These are phyloP conservation scores for Polyploca ridens DNA, from an alignment of 2,888 invertebrate species.

Conservation along the genomic window DNA sequence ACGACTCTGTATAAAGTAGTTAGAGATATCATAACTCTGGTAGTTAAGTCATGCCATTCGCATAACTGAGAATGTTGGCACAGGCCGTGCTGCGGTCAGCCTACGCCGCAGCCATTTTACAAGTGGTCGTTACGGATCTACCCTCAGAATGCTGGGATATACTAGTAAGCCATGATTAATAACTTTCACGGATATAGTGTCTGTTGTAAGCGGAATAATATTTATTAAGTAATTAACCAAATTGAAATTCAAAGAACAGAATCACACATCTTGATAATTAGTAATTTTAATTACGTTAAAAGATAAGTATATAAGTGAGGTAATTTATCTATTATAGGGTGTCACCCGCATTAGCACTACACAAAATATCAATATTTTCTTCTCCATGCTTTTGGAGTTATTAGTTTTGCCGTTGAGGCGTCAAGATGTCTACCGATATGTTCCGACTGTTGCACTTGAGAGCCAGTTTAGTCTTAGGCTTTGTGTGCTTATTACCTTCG, in stretches of 20 bases:
- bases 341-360: too few relatives aligned
- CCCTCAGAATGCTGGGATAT: conserved; percentile 48
- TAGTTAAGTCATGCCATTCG: conserved; percentile 48
- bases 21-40: conserved; percentile 27
- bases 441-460: too few relatives aligned
- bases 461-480: too few relatives aligned
- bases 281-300: too few relatives aligned
- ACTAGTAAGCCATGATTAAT: conserved; percentile 30
- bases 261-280: too few relatives aligned
- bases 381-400: too few relatives aligned
- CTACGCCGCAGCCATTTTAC: conserved; percentile 61
- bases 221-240: neutral
- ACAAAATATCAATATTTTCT: too few relatives aligned
- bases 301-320: too few relatives aligned
- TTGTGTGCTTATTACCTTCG: too few relatives aligned
- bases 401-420: too few relatives aligned
- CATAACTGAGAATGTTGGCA: conserved; percentile 61
- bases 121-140: conserved; percentile 53
- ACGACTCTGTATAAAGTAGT: neutral
- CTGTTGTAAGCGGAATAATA: neutral
- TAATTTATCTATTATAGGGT: too few relatives aligned
- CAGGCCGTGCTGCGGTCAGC: conserved; percentile 58
- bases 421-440: too few relatives aligned
- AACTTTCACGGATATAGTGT: conserved; percentile 26
- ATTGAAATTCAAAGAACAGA: neutral